Base-by-base conservation (phyloP, 2,888 invertebrate genomes). In the Leptothorax acervorum region DNA sequence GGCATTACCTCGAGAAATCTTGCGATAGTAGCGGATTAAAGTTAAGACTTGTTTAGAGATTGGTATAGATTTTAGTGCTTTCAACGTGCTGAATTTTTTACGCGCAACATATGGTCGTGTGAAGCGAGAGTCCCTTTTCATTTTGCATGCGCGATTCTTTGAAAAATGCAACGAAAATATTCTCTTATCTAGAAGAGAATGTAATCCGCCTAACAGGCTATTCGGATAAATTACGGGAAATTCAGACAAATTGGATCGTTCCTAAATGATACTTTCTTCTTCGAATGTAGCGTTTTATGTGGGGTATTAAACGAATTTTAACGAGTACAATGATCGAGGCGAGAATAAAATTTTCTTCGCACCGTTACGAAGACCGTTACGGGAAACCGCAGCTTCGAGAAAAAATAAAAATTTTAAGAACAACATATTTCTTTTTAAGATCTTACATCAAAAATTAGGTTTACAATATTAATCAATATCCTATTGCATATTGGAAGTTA, bases 241-340 rank as follows among this genome's bases (percentile, higher is more conserved):
- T 70, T 79, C 57, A 23, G 35, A 70, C 18, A n/a, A 57, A 68
- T 68, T 78, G 18, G 28, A 60, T 70, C 23, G 57, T 57, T 11
- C 35, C 8, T 6, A 15, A 45, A 79, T 35, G 57, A 45, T 57
- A 31, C 15, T 48, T 15, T 28, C 23, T 71, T 35, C 8, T 9
- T 9, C 18, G 23, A 79, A 35, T 70, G 31, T 57, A 45, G 35
- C 23, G 18, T 79, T 48, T 65, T 48, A 76, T n/a, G 35, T 57
- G n/a, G 4, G 51, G 28, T 68, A 39, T 68, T 35, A 39, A 57
- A 18, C 35, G 60, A 68, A 83, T 65, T 76, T 76, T 66, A 60
- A 66, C 31, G 48, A 51, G 8, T 48, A n/a, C 57, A 45, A 51
- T 60, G 48, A 66, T 78, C 45, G 68, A 70, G 39, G 9, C 62